Percentiles rank a stretch among this genome's conserved stretches.
Evolutionary conservation across 2,888 invertebrate species (phyloP).

Genomic region (Arctia plantaginis): DNA sequence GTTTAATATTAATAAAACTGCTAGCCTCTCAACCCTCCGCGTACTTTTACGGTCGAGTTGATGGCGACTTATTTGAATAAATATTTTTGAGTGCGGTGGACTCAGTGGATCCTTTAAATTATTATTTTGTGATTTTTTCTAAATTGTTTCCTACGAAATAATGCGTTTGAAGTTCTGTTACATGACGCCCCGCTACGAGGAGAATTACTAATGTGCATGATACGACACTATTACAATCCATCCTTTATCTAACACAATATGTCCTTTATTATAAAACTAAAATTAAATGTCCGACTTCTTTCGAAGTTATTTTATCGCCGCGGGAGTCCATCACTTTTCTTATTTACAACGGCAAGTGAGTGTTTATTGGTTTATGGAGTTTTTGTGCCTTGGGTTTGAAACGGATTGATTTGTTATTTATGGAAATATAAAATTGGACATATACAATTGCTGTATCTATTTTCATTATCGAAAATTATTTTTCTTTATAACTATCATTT

Average conservation of each 20-base stretch:
- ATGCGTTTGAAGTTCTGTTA: constrained; percentile 52
- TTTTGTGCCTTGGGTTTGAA: constrained; percentile 65
- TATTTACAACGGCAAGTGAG: constrained; percentile 70
- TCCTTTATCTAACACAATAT: constrained; percentile 84
- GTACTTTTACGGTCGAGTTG: constrained; percentile 83
- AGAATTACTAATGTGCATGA: constrained; percentile 81
- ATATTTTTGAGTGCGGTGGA: constrained; percentile 78
- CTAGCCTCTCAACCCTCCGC: constrained; percentile 81
- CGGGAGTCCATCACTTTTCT: constrained; percentile 79
- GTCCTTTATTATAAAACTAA: constrained; percentile 83
- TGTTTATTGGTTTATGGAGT: constrained; percentile 77
- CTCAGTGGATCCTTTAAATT: constrained; percentile 69
- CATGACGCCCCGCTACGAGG: constrained; percentile 78
- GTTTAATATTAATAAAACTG: constrained; percentile 85
- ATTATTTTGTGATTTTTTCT: constrained; percentile 75
- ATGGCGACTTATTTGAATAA: constrained; percentile 86
- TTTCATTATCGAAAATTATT: constrained; percentile 35
- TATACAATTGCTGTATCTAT: constrained; percentile 41
- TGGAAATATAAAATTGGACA: constrained; percentile 57
- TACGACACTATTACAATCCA: constrained; percentile 83
- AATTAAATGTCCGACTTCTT: constrained; percentile 80
- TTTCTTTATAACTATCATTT: constrained; percentile 30
- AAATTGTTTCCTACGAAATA: constrained; percentile 47
- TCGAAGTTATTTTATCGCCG: constrained; percentile 78
- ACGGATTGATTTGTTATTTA: constrained; percentile 68